Percentiles rank a stretch among this genome's conserved stretches.
Conservation (phyloP, 1,140 invertebrate genomes). For the Lethrus apterus region DNA sequence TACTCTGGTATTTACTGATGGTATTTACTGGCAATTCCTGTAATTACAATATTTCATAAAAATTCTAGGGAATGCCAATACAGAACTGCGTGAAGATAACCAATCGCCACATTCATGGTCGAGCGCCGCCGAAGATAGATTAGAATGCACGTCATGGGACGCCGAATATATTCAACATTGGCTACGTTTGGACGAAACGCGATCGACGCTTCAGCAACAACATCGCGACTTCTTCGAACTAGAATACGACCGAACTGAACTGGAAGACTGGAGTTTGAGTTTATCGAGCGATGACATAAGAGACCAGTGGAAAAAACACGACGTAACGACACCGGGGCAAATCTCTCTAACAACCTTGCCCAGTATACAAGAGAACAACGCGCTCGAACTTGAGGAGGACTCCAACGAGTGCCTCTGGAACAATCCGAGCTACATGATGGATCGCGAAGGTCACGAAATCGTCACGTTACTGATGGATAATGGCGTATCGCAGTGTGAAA, state of each 20-base stretch:
- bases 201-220: constrained; percentile 56
- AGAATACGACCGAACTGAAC: constrained; percentile 65
- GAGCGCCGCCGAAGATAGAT: constrained; percentile 47
- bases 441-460: constrained; percentile 46
- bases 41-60: too few relatives aligned
- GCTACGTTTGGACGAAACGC: constrained; percentile 61
- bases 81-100: constrained; percentile 29
- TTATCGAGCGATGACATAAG: constrained; percentile 59
- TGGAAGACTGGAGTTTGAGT: constrained; percentile 73
- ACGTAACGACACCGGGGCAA: constrained; percentile 45
- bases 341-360: constrained; percentile 56
- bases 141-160: constrained; percentile 59
- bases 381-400: constrained; percentile 64
- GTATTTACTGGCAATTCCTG: too few relatives aligned
- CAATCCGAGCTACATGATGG: constrained; percentile 52
- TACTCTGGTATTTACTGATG: too few relatives aligned
- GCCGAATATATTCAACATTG: constrained; percentile 68
- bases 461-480: constrained; percentile 41
- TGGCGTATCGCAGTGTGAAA: constrained; percentile 38
- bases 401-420: constrained; percentile 68
- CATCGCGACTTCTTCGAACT: constrained; percentile 60
- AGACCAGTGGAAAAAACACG: constrained; percentile 27
- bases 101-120: constrained; percentile 48
- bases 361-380: constrained; percentile 64
- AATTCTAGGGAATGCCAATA: constrained; percentile 22